A percentile compares a stretch with the other conserved stretches of the same genome.
Conservation (phyloP, 2,888 invertebrate species). For the Oscheius myriophilus region DNA sequence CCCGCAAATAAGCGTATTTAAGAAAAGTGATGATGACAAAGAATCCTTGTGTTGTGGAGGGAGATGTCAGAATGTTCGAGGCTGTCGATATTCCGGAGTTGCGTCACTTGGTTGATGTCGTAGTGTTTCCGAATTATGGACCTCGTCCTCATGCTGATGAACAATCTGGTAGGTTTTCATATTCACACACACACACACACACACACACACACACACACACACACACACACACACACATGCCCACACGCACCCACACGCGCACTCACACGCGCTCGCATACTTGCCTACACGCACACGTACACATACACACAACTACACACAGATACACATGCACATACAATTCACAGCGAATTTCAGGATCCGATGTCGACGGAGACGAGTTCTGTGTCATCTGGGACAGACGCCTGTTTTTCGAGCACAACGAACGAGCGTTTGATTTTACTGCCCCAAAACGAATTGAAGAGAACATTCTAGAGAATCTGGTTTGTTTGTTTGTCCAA, state of each 20-base stretch:
- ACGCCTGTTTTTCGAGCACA: conserved; percentile 63
- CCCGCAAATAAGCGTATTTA: conserved; percentile 9
- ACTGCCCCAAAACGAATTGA: conserved; percentile 3
- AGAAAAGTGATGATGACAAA: conserved; percentile 71
- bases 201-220: no score
- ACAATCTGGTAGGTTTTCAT: conserved; percentile 67
- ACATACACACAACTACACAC: neutral
- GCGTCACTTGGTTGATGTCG: conserved; percentile 69
- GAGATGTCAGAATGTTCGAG: conserved; percentile 70
- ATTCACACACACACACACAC: neutral
- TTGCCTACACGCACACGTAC: neutral
- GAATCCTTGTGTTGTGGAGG: conserved; percentile 72
- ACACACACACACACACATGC: no score
- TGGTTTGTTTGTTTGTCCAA: neutral
- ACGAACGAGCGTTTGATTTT: conserved; percentile 41
- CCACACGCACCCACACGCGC: neutral
- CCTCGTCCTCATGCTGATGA: conserved; percentile 71
- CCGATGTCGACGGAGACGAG: conserved; percentile 72
- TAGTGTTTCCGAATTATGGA: conserved; percentile 72
- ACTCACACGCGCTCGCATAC: neutral
- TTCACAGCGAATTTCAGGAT: no score
- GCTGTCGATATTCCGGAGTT: conserved; percentile 60
- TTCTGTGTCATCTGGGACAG: conserved; percentile 71
- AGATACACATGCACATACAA: neutral
- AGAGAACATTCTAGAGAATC: neutral